Evolutionary conservation across 2,797 vertebrate genomes (phyloP).

Genomic region (Poecilia velifera): DNA sequence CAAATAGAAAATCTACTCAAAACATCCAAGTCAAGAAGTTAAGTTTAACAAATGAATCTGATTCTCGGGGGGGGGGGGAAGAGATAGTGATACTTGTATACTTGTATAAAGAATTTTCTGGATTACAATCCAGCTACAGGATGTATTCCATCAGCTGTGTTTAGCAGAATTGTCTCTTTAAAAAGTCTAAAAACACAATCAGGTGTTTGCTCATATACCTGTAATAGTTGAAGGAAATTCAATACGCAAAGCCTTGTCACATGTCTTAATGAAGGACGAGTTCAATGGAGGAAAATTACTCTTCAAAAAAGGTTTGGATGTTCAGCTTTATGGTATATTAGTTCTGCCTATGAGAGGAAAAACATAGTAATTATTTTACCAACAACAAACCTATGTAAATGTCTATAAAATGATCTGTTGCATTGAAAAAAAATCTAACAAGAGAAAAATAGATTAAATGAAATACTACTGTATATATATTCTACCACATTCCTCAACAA

Average conservation of each 20-base stretch:
- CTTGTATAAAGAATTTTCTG: too few species aligned
- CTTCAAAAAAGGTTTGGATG: background rate
- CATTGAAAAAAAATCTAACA: background rate
- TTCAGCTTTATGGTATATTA: background rate
- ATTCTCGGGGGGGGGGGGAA: background rate
- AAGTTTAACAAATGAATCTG: background rate
- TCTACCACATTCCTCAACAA: background rate
- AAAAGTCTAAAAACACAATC: background rate
- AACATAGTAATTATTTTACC: background rate
- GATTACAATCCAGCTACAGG: background rate
- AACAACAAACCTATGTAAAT: background rate
- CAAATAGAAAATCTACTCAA: background rate
- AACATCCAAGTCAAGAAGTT: background rate
- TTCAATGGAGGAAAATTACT: slow-evolving; percentile 1
- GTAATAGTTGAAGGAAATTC: slow-evolving; percentile 22
- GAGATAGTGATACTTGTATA: too few species aligned
- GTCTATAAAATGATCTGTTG: background rate
- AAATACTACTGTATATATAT: too few species aligned
- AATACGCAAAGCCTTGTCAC: slow-evolving; percentile 13
- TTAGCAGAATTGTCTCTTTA: slow-evolving; percentile 5
- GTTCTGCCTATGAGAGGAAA: background rate
- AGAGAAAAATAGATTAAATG: background rate
- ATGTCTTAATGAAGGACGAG: slow-evolving; percentile 15
- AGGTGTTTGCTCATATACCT: slow-evolving; percentile 4
- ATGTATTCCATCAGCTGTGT: background rate